Conservation (phyloP, 2,797 vertebrate species). For the Alfaro cultratus region DNA sequence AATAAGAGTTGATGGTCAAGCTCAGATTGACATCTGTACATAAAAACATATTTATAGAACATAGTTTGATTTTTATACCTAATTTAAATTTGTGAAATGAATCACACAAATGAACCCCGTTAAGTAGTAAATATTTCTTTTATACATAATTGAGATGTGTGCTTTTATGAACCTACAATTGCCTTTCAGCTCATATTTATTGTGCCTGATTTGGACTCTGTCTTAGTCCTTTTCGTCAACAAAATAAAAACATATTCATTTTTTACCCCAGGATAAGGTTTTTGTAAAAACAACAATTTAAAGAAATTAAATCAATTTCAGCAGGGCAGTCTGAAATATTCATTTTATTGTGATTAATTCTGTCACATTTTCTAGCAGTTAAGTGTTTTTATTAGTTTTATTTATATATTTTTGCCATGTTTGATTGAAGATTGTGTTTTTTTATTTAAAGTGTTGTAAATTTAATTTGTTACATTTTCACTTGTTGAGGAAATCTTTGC, state of each 20-base stretch:
- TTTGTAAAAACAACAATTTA: not conserved
- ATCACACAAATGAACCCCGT: not conserved
- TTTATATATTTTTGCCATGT: not conserved
- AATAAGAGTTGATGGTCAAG: not conserved
- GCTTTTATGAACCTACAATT: not conserved
- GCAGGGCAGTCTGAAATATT: not conserved
- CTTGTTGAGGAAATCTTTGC: not conserved
- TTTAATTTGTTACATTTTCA: not conserved
- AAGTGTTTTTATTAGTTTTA: not conserved
- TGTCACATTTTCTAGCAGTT: not conserved
- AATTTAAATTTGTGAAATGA: not conserved
- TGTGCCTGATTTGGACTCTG: not conserved
- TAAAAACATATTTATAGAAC: not conserved
- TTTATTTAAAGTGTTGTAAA: not conserved
- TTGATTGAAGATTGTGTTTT: not conserved
- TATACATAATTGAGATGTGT: not conserved
- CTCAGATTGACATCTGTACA: not conserved
- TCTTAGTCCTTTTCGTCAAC: not conserved
- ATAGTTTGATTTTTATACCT: not conserved
- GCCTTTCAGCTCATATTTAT: not conserved
- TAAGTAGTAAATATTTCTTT: not conserved
- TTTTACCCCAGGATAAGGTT: not conserved
- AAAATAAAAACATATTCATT: not conserved
- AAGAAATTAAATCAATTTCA: not conserved
- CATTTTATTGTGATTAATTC: not conserved